Base-by-base conservation (phyloP, 2,888 invertebrate species). In the Lamellibrachia columna region DNA sequence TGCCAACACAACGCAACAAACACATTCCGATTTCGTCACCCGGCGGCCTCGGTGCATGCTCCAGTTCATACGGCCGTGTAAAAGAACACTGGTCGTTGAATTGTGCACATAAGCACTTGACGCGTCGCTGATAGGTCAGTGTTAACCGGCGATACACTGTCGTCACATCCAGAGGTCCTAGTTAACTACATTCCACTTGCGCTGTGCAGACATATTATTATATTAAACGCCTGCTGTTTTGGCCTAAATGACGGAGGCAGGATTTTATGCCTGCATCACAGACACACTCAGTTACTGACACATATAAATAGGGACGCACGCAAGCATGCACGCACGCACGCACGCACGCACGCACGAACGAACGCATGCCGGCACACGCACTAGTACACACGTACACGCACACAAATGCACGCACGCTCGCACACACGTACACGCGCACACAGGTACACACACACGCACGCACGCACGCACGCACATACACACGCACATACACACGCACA, bases 11-110 rank as follows among this genome's bases (percentile, higher is more conserved):
- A 75, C 9, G 9, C 75, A 75, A 75, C 75, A 22, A 75, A 1
- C 75, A 75, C 75, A 75, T 75, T 75, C 75, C 75, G 75, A 75
- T 11, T 75, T 75, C 75, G 75, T 75, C 75, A 75, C 75, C 75
- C 75, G 9, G 55, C 9, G 1, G 40, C 40, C 40, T 40, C 75
- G 22, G 75, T 75, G 22, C 22, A 3, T 75, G 75, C 75, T n/a
- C 75, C n/a, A 15, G 75, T 22, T 75, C 22, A 22, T 40, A 40
- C 40, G 40, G 40, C 75, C n/a, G 22, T 11, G 22, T 75, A n/a
- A 75, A 40, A 40, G n/a, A 40, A 40, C 40, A 75, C 75, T 3
- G 15, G 11, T 75, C 75, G n/a, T 3, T 75, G 22, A 22, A 75
- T 22, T 75, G 75, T 22, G n/a, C n/a, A 22, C 15, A 6, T 22